phyloP scores from a whole-genome alignment of 1,140 invertebrate genomes.

The Procambarus virginalis region DNA sequence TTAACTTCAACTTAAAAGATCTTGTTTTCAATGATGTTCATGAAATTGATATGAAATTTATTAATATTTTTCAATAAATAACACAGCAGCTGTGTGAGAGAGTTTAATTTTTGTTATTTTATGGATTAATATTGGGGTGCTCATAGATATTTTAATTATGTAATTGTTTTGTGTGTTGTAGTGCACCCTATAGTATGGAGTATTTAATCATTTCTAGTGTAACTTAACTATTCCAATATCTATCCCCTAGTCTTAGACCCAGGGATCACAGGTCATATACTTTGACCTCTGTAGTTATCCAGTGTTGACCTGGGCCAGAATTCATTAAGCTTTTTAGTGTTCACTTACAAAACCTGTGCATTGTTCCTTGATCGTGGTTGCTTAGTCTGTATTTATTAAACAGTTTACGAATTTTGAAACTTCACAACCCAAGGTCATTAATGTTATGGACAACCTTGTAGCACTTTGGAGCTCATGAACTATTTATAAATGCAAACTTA shows the following conservation, averaged over 20 bases:
- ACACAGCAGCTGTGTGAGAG: background rate
- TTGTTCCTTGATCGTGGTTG: too few relatives aligned
- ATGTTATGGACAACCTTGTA: too few relatives aligned
- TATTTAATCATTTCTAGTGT: background rate
- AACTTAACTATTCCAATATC: background rate
- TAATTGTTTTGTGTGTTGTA: background rate
- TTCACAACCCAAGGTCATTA: too few relatives aligned
- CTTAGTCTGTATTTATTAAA: too few relatives aligned
- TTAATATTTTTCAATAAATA: background rate
- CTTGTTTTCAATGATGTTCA: background rate
- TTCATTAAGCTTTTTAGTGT: too few relatives aligned
- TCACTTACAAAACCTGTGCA: too few relatives aligned
- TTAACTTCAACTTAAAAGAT: background rate
- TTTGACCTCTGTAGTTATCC: background rate
- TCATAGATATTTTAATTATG: background rate
- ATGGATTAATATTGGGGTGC: background rate
- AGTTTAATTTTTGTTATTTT: background rate
- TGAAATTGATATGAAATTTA: background rate
- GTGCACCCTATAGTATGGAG: background rate
- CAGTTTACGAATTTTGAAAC: too few relatives aligned
- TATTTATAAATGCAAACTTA: too few relatives aligned
- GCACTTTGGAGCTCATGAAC: too few relatives aligned
- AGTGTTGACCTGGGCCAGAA: background rate
- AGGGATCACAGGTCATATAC: background rate
- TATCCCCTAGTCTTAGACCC: background rate